Conservation (phyloP, 1,140 invertebrate species). For the Zaprionus tsacasi region DNA sequence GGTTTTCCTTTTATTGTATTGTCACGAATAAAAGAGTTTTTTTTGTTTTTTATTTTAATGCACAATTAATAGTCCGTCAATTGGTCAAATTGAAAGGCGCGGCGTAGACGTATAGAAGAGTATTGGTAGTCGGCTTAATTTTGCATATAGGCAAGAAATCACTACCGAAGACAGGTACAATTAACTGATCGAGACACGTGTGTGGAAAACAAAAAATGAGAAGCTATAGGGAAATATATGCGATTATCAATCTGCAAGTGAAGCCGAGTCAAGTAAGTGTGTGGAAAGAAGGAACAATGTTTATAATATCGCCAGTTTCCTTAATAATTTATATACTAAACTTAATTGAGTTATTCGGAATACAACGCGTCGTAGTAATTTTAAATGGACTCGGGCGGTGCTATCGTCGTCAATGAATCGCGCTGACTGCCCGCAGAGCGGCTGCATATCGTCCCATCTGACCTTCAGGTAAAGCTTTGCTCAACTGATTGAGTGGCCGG, state of each 20-base stretch:
- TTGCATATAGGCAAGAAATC: constrained; percentile 49
- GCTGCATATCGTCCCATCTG: constrained; percentile 63
- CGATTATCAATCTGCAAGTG: constrained; percentile 50
- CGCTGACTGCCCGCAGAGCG: constrained; percentile 50
- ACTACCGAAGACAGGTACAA: constrained; percentile 64
- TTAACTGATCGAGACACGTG: constrained; percentile 65
- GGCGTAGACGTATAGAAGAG: neutral
- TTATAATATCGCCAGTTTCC: constrained; percentile 1
- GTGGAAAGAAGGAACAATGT: too few relatives aligned
- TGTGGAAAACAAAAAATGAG: constrained; percentile 48
- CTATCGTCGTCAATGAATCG: constrained; percentile 71
- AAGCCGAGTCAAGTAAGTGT: constrained; percentile 28
- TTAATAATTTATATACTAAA: constrained; percentile 33
- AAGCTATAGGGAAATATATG: constrained; percentile 1
- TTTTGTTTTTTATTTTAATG: constrained; percentile 41
- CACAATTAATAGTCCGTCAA: constrained; percentile 70
- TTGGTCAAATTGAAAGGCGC: constrained; percentile 59
- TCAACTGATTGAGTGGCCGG: constrained; percentile 7
- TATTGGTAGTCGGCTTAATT: constrained; percentile 59
- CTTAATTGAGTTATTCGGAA: constrained; percentile 28
- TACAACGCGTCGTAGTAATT: constrained; percentile 49
- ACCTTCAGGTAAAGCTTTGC: constrained; percentile 62
- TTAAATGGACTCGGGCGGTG: constrained; percentile 50
- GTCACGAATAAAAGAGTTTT: constrained; percentile 52
- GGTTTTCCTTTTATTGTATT: constrained; percentile 19